Evolutionary conservation across 1,140 invertebrate genomes (phyloP), one percentile per base, ranked within the genome.

Genomic region (Paraescarpia echinospica): DNA sequence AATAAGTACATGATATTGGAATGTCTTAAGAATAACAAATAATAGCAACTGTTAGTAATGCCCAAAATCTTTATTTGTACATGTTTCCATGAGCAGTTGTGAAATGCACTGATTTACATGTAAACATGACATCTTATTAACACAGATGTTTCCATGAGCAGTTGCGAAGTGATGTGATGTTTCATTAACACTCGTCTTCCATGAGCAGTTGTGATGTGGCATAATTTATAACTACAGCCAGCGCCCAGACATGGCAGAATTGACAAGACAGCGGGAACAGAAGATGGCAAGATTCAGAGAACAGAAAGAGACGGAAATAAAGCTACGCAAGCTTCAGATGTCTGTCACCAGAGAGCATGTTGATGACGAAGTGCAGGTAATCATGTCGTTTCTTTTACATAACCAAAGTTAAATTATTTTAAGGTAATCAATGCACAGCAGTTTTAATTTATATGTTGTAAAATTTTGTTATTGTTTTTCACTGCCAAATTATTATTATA

Each of bases 211-310:
- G 34, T 34, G 33, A 90, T 6, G 33, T 34, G 33, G 14, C n/a
- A 91, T 41, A 33, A 12, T n/a, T 4, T 91, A 22, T 35, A 35
- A 41, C 35, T n/a, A 18, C 33, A 91, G 34, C 59, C 59, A 77
- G 27, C 59, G 59, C 8, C 59, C 91, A 51, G 91, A 92, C 51
- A 31, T 59, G 33, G 31, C 33, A 91, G 18, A 41, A 31, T 94
- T 94, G 94, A 94, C 93, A 14, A 94, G 94, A 93, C 96, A 96
- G 91, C 96, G 98, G 92, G 97, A 97, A 93, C 96, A 96, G 93
- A 98, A 99, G 97, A 98, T 99, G 90, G 97, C 97, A 94, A 96
- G 97, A 90, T 99, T 97, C 94, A 97, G 97, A 92, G 97, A 98
- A 95, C 97, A 97, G 95, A 98, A 99, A 95, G 97, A 98, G 93